These are phyloP conservation scores for Tenrec ecaudatus DNA, from an alignment of 2,113 vertebrate species.

Conservation along the genomic window DNA sequence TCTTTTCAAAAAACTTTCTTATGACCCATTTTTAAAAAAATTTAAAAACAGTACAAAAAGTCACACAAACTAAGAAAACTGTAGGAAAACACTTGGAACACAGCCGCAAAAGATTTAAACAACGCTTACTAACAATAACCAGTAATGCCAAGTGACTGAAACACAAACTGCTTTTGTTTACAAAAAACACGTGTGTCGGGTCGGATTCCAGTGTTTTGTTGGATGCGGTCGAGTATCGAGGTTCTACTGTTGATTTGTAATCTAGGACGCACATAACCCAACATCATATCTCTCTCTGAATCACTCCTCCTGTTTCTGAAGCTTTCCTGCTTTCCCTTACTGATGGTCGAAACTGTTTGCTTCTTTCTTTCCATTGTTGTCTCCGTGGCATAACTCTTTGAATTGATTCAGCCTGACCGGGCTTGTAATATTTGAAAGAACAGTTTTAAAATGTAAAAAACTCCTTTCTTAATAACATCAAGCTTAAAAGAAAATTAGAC, in stretches of 20 bases:
- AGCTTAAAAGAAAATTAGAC: background rate
- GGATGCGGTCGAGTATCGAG: no score
- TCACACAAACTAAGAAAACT: no score
- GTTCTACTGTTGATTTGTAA: background rate
- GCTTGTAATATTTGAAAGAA: background rate
- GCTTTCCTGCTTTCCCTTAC: constrained; percentile 9
- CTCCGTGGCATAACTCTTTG: background rate
- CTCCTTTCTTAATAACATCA: constrained; percentile 11
- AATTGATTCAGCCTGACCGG: background rate
- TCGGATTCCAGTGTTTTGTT: no score
- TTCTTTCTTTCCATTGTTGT: background rate
- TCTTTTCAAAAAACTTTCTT: no score
- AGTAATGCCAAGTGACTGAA: no score
- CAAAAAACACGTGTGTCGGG: no score
- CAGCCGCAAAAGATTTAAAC: no score
- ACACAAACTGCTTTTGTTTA: no score
- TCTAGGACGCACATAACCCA: background rate
- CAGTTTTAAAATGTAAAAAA: background rate
- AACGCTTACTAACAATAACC: no score
- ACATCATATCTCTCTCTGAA: background rate
- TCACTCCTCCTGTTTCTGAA: background rate
- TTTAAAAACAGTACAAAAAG: no score
- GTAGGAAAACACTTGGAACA: no score
- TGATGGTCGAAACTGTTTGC: background rate
- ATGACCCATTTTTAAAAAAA: no score